phyloP scores from a whole-genome alignment of 2,797 vertebrate genomes.

The Melanotaenia boesemani region DNA sequence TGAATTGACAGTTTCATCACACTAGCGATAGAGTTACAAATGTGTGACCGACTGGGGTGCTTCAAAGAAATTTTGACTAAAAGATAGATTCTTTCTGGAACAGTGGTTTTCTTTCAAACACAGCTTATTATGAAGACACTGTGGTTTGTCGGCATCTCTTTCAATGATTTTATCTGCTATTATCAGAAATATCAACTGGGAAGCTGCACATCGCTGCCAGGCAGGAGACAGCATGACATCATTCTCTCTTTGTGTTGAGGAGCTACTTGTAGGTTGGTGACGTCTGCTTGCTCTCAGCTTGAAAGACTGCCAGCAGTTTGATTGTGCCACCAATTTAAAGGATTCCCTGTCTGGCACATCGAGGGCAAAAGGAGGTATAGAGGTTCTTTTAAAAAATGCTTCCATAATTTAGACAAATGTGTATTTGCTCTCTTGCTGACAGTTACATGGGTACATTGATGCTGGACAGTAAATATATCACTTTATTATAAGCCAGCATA shows the following conservation, averaged over 20 bases:
- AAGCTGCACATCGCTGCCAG: constrained; percentile 55
- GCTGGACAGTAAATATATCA: neutral
- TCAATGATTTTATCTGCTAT: constrained; percentile 29
- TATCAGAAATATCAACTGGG: constrained; percentile 30
- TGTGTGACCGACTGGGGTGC: constrained; percentile 18
- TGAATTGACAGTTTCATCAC: constrained; percentile 60
- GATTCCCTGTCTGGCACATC: constrained; percentile 44
- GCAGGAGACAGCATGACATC: constrained; percentile 63
- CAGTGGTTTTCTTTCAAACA: constrained; percentile 21
- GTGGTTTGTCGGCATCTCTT: constrained; percentile 51
- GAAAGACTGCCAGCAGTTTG: constrained; percentile 44
- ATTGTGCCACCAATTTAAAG: constrained; percentile 58
- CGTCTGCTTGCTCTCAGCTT: constrained; percentile 20
- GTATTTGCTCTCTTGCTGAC: neutral
- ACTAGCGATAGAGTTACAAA: constrained; percentile 53
- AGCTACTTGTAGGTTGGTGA: constrained; percentile 40
- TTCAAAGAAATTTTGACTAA: constrained; percentile 41
- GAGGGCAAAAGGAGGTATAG: constrained; percentile 2
- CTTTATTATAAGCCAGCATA: neutral
- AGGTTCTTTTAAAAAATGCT: neutral
- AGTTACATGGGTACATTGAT: neutral
- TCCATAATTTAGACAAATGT: neutral
- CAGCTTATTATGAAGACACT: constrained; percentile 26
- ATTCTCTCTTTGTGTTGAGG: constrained; percentile 58
- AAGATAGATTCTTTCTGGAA: constrained; percentile 34